Conservation (phyloP, 2,797 vertebrate species). For the Acanthiza pusilla region DNA sequence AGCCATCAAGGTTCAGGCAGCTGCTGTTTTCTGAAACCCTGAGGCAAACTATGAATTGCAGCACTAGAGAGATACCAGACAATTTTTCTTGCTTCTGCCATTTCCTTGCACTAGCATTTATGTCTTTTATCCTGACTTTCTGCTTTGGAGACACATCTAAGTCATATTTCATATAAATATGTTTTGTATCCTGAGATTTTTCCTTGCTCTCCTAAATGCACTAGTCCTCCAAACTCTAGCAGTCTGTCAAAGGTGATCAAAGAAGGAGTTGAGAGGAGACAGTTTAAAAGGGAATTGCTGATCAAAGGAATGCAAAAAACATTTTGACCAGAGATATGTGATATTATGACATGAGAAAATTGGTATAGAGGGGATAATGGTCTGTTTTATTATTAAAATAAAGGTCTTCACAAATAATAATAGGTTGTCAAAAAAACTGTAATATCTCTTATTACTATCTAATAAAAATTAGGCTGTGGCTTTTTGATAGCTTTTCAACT, state of each 20-base stretch:
- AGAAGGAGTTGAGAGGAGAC: background rate
- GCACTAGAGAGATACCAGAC: background rate
- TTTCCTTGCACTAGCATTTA: background rate
- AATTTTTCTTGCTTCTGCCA: background rate
- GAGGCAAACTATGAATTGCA: slow-evolving; percentile 32
- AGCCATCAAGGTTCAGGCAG: background rate
- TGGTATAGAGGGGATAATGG: background rate
- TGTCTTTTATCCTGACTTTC: background rate
- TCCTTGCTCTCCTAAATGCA: background rate
- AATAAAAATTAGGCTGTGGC: background rate
- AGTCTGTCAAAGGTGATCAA: slow-evolving; percentile 46
- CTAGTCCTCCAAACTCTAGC: background rate
- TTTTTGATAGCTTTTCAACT: background rate
- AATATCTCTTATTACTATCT: background rate
- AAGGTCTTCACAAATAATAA: background rate
- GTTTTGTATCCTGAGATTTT: slow-evolving; percentile 1
- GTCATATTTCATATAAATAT: background rate
- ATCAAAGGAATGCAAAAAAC: slow-evolving; percentile 31
- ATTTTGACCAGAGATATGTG: background rate
- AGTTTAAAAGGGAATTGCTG: slow-evolving; percentile 44
- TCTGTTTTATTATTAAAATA: background rate
- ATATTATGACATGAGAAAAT: background rate
- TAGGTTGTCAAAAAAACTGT: background rate
- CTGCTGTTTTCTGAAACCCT: slow-evolving; percentile 28
- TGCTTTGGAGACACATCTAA: background rate